Base-by-base conservation (phyloP, 2,888 invertebrate species). In the Drosophila aldrichi region DNA sequence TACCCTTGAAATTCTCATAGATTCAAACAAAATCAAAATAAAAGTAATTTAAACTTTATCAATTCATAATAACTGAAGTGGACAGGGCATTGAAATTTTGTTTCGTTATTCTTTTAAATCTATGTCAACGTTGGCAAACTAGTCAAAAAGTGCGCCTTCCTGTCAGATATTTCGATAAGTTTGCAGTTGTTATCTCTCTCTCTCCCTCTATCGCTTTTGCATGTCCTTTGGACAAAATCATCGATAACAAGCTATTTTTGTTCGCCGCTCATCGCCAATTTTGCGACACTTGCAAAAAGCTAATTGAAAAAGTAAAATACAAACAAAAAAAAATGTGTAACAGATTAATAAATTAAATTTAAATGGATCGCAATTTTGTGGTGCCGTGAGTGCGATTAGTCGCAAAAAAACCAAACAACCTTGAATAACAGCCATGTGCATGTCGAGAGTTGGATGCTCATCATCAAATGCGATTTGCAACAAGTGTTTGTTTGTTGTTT, bases 1-100 rank as follows among this genome's bases (percentile, higher is more conserved):
- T 89, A 78, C 88, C 89, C 89, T 87, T 83, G 83, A 83, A 89
- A 75, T 64, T 54, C 59, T 57, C 65, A 70, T 79, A 70, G 70
- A 77, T 68, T 89, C 71, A 76, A 79, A 80, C 77, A 54, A 66
- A 76, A 61, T 64, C 64, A 51, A 76, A 70, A 75, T 68, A 65
- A 68, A 76, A 77, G 69, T 65, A 62, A 60, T 74, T 80, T 65
- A 32, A 70, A 62, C 61, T 68, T 68, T 74, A 68, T 67, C 75
- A 77, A 62, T 77, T 70, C 49, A 58, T 60, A 54, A 57, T 38
- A 54, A 66, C 46, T 81, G 51, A 78, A 82, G 68, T 79, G 79
- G 75, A 38, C 51, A 44, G 51, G 25, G 51, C 44, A 34, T 58
- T 51, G 41, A 51, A 41, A 22, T 57, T 58, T 43, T 6, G 36